These are phyloP conservation scores for Netelia melanura DNA, from an alignment of 2,888 invertebrate genomes.

Conservation along the genomic window DNA sequence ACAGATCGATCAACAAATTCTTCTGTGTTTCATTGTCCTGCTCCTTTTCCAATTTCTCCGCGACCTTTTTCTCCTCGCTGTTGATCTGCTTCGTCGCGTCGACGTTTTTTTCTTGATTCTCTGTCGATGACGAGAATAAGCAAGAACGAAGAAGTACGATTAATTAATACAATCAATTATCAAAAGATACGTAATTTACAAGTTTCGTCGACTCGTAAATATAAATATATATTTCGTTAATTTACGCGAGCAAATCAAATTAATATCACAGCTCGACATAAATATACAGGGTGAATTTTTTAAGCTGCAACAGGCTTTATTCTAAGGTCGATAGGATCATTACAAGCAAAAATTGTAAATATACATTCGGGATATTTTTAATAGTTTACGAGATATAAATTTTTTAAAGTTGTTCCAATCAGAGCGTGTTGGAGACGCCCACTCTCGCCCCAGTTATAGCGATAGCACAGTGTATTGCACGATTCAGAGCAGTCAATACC, in stretches of 20 bases:
- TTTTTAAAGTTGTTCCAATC: too few relatives aligned
- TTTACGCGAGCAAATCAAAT: background rate
- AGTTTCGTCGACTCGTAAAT: background rate
- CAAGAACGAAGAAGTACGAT: conserved; percentile 1
- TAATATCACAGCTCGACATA: too few relatives aligned
- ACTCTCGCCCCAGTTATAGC: too few relatives aligned
- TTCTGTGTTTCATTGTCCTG: conserved; percentile 77
- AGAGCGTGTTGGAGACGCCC: too few relatives aligned
- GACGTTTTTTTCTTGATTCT: conserved; percentile 32
- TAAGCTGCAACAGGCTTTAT: too few relatives aligned
- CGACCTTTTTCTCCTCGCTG: background rate
- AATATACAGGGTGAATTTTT: too few relatives aligned
- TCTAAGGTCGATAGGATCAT: too few relatives aligned
- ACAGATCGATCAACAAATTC: conserved; percentile 82
- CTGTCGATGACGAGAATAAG: conserved; percentile 33
- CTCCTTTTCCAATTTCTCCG: conserved; percentile 62
- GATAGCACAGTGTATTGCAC: too few relatives aligned
- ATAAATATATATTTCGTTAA: background rate
- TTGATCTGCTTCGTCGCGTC: conserved; percentile 18
- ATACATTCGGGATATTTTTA: too few relatives aligned
- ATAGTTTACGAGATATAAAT: too few relatives aligned
- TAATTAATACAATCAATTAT: background rate
- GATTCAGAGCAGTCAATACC: too few relatives aligned
- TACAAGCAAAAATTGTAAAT: too few relatives aligned
- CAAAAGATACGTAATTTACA: background rate